Evolutionary conservation across 1,140 invertebrate genomes (phyloP).

Genomic region (Penaeus vannamei): DNA sequence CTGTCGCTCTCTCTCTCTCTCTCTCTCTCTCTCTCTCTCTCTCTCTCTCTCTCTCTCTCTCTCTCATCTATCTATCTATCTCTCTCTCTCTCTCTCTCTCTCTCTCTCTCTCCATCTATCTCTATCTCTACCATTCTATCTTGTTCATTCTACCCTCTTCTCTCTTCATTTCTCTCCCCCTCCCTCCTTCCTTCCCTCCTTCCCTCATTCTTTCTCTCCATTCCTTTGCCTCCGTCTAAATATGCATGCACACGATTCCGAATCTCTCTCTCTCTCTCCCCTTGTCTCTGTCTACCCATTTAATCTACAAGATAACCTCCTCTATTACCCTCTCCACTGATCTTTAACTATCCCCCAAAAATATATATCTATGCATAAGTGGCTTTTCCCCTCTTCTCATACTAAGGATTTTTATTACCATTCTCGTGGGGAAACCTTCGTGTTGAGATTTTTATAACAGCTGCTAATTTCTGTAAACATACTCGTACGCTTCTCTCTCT

Average conservation of each 20-base stretch:
- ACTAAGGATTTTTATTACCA: too few relatives aligned
- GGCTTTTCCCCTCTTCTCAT: too few relatives aligned
- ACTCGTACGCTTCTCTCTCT: too few relatives aligned
- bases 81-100: background rate
- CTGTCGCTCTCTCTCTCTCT: background rate
- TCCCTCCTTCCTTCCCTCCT: background rate
- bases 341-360: too few relatives aligned
- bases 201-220: background rate
- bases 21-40: background rate
- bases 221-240: background rate
- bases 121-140: background rate
- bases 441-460: too few relatives aligned
- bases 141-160: background rate
- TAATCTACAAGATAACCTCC: too few relatives aligned
- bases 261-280: too few relatives aligned
- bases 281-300: too few relatives aligned
- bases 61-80: background rate
- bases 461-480: too few relatives aligned
- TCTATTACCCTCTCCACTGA: too few relatives aligned
- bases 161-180: background rate
- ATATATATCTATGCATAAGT: too few relatives aligned
- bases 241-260: background rate
- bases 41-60: background rate
- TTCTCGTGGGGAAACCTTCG: too few relatives aligned
- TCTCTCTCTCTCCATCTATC: background rate